These are phyloP conservation scores for Butorides virescens DNA, from an alignment of 2,113 vertebrate species.

Conservation along the genomic window DNA sequence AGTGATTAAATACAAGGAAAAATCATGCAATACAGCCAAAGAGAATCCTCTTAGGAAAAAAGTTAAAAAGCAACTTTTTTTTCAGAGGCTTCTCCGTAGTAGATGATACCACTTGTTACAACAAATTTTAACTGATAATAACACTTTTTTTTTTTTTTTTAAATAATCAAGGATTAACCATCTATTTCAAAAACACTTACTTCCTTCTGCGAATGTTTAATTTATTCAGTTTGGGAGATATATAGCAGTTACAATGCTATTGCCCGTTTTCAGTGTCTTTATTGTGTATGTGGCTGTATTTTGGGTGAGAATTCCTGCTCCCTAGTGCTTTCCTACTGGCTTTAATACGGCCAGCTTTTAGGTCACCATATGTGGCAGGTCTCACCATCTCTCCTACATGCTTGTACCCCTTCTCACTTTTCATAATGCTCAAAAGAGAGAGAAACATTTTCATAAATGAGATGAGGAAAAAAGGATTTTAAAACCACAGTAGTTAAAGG, in stretches of 20 bases:
- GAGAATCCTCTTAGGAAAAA: neutral
- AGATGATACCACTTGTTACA: neutral
- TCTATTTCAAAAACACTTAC: neutral
- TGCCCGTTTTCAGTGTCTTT: neutral
- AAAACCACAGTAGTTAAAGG: neutral
- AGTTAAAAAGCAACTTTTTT: neutral
- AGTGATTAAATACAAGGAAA: neutral
- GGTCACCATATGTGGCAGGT: neutral
- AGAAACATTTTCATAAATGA: neutral
- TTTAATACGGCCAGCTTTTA: neutral
- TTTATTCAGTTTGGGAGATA: neutral
- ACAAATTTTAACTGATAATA: neutral
- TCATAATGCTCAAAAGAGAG: neutral
- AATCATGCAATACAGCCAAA: neutral
- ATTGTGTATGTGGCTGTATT: neutral
- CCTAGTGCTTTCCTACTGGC: neutral
- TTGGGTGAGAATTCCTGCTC: neutral
- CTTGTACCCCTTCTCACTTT: neutral
- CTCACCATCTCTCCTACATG: neutral
- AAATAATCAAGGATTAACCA: neutral
- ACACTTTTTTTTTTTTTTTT: neutral
- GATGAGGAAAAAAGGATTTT: neutral
- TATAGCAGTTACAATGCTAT: neutral
- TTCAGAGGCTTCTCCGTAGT: neutral
- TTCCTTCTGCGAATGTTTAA: neutral